Base-by-base conservation (phyloP, 2,888 invertebrate genomes). In the Deroplatys truncata region DNA sequence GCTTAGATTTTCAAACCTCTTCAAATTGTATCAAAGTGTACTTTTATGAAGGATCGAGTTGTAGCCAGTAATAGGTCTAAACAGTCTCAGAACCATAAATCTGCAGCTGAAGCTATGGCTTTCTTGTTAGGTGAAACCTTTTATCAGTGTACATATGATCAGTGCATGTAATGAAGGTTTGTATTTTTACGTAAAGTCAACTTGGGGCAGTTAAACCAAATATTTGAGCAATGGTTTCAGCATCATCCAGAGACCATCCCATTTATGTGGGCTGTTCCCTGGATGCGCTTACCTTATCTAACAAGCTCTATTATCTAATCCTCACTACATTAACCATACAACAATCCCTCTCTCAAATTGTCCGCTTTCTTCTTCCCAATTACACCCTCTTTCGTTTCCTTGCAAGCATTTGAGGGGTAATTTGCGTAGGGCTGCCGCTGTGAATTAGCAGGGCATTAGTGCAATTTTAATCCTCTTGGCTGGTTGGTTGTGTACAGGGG, bases 371-470 rank as follows among this genome's bases (percentile, higher is more conserved):
- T 87, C 86, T 72, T 84, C 56, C 84, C 89, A 89, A 89, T 89
- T 87, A 89, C 86, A 84, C 84, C 85, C 89, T 84, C 85, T 56
- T 87, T 35, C 86, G 28, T n/a, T 28, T n/a, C n/a, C 88, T 31
- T 49, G 35, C 90, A 16, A 83, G 29, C 49, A 72, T 72, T 72
- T 72, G 56, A 72, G 56, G 56, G 85, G 90, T 90, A 90, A 90
- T 91, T 91, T 90, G 88, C 90, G 88, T 82, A 89, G 90, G 85
- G 28, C 89, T 84, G 89, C 91, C 90, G 87, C 90, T 88, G 90
- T 88, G 91, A 91, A 91, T 91, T 91, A 91, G 91, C 91, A 83
- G 90, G 90, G 91, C 90, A 91, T 91, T 91, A 91, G 91, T 90
- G 89, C 91, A 91, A 90, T 90, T 91, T 91, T 91, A 91, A 91